Conservation (phyloP, 2,797 vertebrate genomes). For the Scarus forsteni region DNA sequence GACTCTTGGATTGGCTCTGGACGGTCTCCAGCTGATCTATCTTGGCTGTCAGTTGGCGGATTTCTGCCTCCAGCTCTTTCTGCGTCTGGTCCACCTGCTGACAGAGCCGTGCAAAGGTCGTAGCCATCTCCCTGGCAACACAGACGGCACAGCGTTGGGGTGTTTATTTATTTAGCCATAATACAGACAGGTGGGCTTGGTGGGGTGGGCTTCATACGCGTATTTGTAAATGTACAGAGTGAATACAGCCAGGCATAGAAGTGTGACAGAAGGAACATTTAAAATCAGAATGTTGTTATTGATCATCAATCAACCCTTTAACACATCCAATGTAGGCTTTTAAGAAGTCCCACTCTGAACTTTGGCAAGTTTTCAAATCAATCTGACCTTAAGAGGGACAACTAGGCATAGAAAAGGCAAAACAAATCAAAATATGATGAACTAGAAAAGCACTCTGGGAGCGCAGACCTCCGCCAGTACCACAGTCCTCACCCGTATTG, state of each 20-base stretch:
- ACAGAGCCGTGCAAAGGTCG: conserved; percentile 84
- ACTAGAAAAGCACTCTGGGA: too few relatives aligned
- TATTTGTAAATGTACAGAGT: background rate
- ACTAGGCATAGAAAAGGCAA: too few relatives aligned
- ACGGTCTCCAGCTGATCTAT: conserved; percentile 91
- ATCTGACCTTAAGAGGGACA: too few relatives aligned
- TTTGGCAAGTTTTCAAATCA: too few relatives aligned
- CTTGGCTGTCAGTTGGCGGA: conserved; percentile 88
- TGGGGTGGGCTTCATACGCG: background rate
- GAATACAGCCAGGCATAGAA: background rate
- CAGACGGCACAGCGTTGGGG: conserved; percentile 51
- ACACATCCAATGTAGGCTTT: too few relatives aligned
- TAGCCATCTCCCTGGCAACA: conserved; percentile 90
- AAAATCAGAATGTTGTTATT: too few relatives aligned
- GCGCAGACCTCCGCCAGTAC: too few relatives aligned
- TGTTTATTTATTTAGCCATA: conserved; percentile 59
- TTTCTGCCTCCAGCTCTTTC: conserved; percentile 90
- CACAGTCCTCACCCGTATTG: too few relatives aligned
- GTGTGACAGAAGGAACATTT: background rate
- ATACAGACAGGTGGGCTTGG: conserved; percentile 12
- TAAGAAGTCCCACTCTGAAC: too few relatives aligned
- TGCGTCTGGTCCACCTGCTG: conserved; percentile 92
- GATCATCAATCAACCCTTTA: too few relatives aligned
- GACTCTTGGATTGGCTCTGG: conserved; percentile 89
- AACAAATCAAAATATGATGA: too few relatives aligned